Conservation (phyloP, 2,888 invertebrate species). For the Epistrophe eligans region DNA sequence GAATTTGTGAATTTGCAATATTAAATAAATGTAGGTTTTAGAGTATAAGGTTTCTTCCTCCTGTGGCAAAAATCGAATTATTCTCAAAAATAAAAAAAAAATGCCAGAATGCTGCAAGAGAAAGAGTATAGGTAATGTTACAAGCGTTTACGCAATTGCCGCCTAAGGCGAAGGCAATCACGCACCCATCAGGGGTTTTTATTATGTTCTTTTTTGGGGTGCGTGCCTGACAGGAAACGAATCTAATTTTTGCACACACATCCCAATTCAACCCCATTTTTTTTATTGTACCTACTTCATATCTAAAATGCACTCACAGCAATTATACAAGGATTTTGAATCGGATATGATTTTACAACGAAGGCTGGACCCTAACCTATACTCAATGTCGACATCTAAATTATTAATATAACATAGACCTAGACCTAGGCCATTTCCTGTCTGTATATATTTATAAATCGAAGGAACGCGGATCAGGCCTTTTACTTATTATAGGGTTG, state of each 20-base stretch:
- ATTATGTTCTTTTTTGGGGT: constrained; percentile 22
- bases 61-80: constrained; percentile 52
- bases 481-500: constrained; percentile 14
- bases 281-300: not conserved
- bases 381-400: constrained; percentile 43
- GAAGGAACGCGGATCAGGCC: constrained; percentile 26
- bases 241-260: constrained; percentile 67
- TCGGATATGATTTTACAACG: constrained; percentile 21
- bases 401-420: constrained; percentile 30
- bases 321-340: constrained; percentile 56
- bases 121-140: constrained; percentile 16
- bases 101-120: constrained; percentile 21
- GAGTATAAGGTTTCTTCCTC: constrained; percentile 50
- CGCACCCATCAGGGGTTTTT: constrained; percentile 64
- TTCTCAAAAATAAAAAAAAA: constrained; percentile 27
- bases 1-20: constrained; percentile 38
- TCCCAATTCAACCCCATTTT: constrained; percentile 21
- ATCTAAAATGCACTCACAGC: constrained; percentile 49
- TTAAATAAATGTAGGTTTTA: constrained; percentile 43
- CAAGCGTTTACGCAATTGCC: constrained; percentile 67
- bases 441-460: not conserved
- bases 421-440: constrained; percentile 16
- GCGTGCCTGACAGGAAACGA: constrained; percentile 71
- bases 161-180: constrained; percentile 73
- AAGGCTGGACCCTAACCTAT: constrained; percentile 12